These are phyloP conservation scores for Ennomos quercinarius DNA, from an alignment of 2,888 invertebrate genomes.

Conservation along the genomic window DNA sequence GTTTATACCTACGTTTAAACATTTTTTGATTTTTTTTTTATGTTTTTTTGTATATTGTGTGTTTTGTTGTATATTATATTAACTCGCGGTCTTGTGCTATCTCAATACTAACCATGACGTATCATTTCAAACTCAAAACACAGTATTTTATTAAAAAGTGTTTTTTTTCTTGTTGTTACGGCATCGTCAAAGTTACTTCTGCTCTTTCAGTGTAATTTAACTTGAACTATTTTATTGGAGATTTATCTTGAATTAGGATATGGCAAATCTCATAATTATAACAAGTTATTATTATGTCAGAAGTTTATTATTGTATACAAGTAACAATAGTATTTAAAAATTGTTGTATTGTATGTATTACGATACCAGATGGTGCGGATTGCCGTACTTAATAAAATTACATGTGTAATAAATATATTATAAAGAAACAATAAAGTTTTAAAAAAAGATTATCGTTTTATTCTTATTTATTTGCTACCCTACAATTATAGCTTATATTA, in stretches of 20 bases:
- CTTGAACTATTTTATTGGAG: conserved; percentile 52
- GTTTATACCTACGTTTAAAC: too few species aligned
- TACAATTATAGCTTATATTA: too few species aligned
- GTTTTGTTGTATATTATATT: too few species aligned
- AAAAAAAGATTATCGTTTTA: conserved; percentile 59
- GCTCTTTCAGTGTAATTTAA: conserved; percentile 58
- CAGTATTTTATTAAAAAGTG: too few species aligned
- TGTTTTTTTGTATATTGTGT: too few species aligned
- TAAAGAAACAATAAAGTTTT: conserved; percentile 84
- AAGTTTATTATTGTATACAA: conserved; percentile 84
- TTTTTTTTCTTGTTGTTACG: conserved; percentile 55
- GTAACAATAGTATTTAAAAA: conserved; percentile 78
- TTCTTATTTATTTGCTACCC: too few species aligned
- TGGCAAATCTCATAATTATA: conserved; percentile 74
- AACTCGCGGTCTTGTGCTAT: too few species aligned
- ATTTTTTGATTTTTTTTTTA: too few species aligned
- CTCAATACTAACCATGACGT: too few species aligned
- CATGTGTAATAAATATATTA: conserved; percentile 83
- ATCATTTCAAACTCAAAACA: too few species aligned
- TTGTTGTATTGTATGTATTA: conserved; percentile 84
- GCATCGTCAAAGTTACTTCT: conserved; percentile 58
- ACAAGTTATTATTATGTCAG: conserved; percentile 82
- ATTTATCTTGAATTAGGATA: conserved; percentile 69
- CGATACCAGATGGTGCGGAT: conserved; percentile 67
- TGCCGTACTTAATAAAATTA: conserved; percentile 73